Evolutionary conservation across 1,140 invertebrate genomes (phyloP).

Genomic region (Drosophila pachea): DNA sequence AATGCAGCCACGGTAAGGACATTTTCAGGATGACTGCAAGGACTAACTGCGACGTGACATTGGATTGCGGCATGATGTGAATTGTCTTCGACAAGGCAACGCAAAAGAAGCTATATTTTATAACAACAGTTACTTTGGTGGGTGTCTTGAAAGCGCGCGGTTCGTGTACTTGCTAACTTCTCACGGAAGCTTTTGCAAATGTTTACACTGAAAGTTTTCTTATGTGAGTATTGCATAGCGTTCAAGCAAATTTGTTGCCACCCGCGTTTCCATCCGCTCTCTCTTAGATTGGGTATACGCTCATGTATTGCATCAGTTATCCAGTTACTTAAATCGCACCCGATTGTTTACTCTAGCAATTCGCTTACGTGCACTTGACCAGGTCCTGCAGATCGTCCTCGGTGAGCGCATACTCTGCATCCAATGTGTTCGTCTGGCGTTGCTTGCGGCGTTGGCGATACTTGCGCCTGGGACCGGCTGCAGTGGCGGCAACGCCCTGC

Average conservation of each 20-base stretch:
- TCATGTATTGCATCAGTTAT: background rate
- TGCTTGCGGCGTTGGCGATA: constrained; percentile 22
- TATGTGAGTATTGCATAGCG: background rate
- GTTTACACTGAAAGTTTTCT: constrained; percentile 7
- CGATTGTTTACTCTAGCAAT: background rate
- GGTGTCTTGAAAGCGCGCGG: constrained; percentile 11
- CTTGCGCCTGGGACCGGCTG: constrained; percentile 9
- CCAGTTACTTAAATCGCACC: background rate
- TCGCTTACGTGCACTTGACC: constrained; percentile 73
- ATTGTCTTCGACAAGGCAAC: too few species aligned
- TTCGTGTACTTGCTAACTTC: constrained; percentile 31
- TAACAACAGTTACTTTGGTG: background rate
- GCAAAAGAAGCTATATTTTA: too few species aligned
- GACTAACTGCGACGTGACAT: too few species aligned
- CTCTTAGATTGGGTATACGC: background rate
- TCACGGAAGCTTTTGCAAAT: constrained; percentile 14
- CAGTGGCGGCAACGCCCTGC: background rate
- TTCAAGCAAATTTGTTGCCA: too few species aligned
- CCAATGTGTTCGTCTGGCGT: constrained; percentile 1
- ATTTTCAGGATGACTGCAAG: background rate
- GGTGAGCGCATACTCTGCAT: constrained; percentile 64
- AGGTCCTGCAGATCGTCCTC: constrained; percentile 66
- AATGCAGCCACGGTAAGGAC: constrained; percentile 4
- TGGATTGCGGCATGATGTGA: too few species aligned
- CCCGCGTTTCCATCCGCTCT: background rate